A percentile compares a stretch with the other conserved stretches of the same genome.
Conservation (phyloP, 2,113 vertebrate species). For the Catharus fuscescens region DNA sequence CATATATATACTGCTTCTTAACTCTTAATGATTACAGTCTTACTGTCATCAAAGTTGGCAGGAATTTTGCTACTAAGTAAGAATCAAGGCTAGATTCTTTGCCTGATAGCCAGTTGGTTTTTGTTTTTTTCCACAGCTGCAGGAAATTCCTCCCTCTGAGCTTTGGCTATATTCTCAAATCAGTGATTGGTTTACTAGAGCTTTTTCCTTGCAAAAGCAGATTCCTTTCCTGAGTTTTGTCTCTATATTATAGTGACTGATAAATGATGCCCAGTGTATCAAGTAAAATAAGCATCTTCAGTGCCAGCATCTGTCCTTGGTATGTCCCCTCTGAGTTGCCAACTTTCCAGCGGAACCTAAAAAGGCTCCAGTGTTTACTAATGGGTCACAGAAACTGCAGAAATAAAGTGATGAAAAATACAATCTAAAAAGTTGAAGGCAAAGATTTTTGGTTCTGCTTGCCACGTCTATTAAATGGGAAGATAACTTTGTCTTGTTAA, state of each 20-base stretch:
- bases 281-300: background rate
- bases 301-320: background rate
- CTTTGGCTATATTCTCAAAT: constrained; percentile 24
- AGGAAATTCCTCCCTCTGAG: constrained; percentile 45
- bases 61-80: background rate
- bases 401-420: background rate
- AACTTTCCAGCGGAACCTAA: constrained; percentile 35
- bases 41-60: background rate
- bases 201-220: constrained; percentile 23
- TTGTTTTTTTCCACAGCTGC: background rate
- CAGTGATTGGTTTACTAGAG: background rate
- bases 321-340: constrained; percentile 24
- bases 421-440: background rate
- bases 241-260: background rate
- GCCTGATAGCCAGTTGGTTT: background rate
- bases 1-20: background rate
- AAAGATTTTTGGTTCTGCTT: background rate
- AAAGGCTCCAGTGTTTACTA: background rate
- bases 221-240: constrained; percentile 25
- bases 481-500: background rate
- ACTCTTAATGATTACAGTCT: background rate
- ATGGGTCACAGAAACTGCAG: background rate
- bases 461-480: background rate
- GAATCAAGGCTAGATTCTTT: background rate
- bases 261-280: background rate